Evolutionary conservation across 1,140 invertebrate species (phyloP), one percentile per base, ranked within the genome.

Genomic region (Oryzaephilus surinamensis): DNA sequence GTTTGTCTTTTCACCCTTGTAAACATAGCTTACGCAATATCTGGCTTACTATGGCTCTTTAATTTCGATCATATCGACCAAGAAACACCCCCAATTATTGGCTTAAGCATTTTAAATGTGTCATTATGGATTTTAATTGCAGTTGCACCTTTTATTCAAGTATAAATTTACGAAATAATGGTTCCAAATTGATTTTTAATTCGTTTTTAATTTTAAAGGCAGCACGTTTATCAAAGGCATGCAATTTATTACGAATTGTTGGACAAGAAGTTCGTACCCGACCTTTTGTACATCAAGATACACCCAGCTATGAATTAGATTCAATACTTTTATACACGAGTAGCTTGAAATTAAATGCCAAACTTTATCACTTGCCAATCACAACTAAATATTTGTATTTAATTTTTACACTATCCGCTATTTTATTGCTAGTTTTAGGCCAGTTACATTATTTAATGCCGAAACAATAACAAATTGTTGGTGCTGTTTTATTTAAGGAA

Each of bases 241-340:
- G 82, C 51, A 69, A 72, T 7, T 72, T 69, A 50, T 73, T 82
- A 12, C 73, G 75, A 60, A 69, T 65, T 27, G 73, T 83, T 41
- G 84, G 83, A 0, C 83, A 86, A 52, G 79, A 86, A 60, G 71
- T 85, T 29, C 67, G 81, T 20, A 72, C 75, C n/a, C 66, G 82
- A 15, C 82, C 83, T 2, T 85, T 83, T 55, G 75, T 82, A 2
- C 82, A 86, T 65, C 79, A 83, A 60, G 73, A 76, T 45, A 81
- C 80, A 16, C 70, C 81, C 1, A 70, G 72, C 26, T 69, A 76
- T 49, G 81, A 86, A 64, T 65, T 88, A 28, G 77, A 81, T 51
- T 76, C 81, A 1, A 72, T 86, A 44, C 65, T 88, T n/a, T 60
- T 84, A 17, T 87, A 80, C 55, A 76, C 83, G 2, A 78, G 80